Evolutionary conservation across 2,113 vertebrate genomes (phyloP).

Genomic region (Rhinichthys klamathensis): DNA sequence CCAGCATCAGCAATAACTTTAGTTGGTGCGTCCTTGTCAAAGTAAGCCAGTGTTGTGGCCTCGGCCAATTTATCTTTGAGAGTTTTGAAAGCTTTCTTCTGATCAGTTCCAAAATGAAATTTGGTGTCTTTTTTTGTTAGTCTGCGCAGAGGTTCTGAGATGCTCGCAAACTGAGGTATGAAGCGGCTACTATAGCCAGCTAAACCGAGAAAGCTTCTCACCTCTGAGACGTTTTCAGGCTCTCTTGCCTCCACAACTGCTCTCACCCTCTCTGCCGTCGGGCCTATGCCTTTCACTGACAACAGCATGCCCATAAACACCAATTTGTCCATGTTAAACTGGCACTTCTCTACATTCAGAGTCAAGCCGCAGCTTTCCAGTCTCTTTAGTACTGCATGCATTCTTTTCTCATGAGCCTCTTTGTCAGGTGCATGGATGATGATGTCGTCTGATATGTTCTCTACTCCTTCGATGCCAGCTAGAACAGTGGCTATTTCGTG

Average conservation of each 20-base stretch:
- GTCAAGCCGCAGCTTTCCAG: neutral
- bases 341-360: conserved; percentile 34
- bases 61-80: conserved; percentile 21
- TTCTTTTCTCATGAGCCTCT: neutral
- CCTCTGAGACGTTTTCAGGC: conserved; percentile 38
- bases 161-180: conserved; percentile 40
- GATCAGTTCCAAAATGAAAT: conserved; percentile 32
- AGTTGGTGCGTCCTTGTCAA: conserved; percentile 42
- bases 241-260: conserved; percentile 13
- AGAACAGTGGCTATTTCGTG: too few species aligned
- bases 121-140: conserved; percentile 3
- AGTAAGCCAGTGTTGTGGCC: conserved; percentile 30
- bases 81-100: conserved; percentile 33
- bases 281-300: conserved; percentile 5
- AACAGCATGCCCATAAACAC: conserved; percentile 41
- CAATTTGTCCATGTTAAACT: conserved; percentile 45
- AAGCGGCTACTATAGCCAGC: conserved; percentile 35
- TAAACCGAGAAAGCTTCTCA: conserved; percentile 43
- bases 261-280: conserved; percentile 20
- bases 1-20: conserved; percentile 38
- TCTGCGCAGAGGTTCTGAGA: conserved; percentile 38
- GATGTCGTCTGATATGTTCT: neutral
- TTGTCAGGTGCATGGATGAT: neutral
- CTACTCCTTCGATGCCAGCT: neutral
- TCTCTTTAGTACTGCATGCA: neutral